Percentiles rank a stretch among this genome's conserved stretches.
phyloP scores from a whole-genome alignment of 2,888 invertebrate genomes.

The Vannuccia rotundouncinata region DNA sequence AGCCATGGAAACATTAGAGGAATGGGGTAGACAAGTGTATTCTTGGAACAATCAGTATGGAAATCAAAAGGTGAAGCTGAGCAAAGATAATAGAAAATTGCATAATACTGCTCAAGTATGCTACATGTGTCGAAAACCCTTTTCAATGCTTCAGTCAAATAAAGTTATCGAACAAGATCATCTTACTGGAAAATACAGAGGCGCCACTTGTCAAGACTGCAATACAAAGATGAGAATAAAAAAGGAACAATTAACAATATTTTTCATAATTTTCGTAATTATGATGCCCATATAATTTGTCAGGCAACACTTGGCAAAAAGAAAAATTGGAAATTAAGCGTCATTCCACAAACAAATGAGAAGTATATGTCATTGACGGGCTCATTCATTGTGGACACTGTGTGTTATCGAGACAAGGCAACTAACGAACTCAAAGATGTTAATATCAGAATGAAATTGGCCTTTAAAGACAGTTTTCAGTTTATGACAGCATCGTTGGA shows the following conservation, averaged over 20 bases:
- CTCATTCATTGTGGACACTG: neutral
- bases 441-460: neutral
- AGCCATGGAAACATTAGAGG: neutral
- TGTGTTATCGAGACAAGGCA: neutral
- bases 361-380: neutral
- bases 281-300: conserved; percentile 13
- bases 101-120: neutral
- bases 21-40: neutral
- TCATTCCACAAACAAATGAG: conserved; percentile 19
- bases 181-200: conserved; percentile 41
- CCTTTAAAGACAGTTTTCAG: conserved; percentile 1
- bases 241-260: neutral
- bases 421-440: neutral
- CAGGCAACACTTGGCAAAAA: neutral
- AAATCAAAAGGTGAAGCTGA: neutral
- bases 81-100: neutral
- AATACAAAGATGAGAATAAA: neutral
- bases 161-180: conserved; percentile 40
- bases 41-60: neutral
- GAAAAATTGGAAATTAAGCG: conserved; percentile 17
- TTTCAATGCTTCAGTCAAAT: neutral
- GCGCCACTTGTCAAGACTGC: conserved; percentile 35
- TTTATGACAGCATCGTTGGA: neutral
- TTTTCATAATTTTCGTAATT: conserved; percentile 12
- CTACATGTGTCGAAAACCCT: neutral